Conservation (phyloP, 2,888 invertebrate genomes). For the Onthophagus sagittarius region DNA sequence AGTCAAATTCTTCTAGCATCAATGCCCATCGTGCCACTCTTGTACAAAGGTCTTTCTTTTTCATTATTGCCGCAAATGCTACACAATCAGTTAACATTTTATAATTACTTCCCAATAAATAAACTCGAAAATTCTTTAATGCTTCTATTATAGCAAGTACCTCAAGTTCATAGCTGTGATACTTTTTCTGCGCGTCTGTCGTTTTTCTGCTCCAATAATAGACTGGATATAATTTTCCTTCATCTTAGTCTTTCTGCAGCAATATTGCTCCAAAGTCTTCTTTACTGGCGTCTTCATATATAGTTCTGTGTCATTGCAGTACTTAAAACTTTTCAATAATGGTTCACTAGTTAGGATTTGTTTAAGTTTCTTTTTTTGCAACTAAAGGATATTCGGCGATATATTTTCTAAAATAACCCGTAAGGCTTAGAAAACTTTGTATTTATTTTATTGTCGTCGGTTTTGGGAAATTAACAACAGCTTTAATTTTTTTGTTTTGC, state of each 20-base stretch:
- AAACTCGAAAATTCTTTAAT: too few relatives aligned
- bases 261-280: slow-evolving; percentile 34
- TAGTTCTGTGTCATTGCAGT: slow-evolving; percentile 25
- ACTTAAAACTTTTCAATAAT: slow-evolving; percentile 26
- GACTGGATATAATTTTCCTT: slow-evolving; percentile 34
- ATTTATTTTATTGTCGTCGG: slow-evolving; percentile 32
- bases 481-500: slow-evolving; percentile 28
- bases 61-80: too few relatives aligned
- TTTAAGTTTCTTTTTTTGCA: slow-evolving; percentile 23
- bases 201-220: too few relatives aligned
- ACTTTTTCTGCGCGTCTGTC: too few relatives aligned
- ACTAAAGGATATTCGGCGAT: slow-evolving; percentile 5
- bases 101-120: too few relatives aligned
- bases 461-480: slow-evolving; percentile 31
- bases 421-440: slow-evolving; percentile 36
- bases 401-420: too few relatives aligned
- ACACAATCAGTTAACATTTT: too few relatives aligned
- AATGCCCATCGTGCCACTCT: too few relatives aligned
- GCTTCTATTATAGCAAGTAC: too few relatives aligned
- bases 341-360: slow-evolving; percentile 23
- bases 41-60: too few relatives aligned
- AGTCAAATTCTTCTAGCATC: too few relatives aligned
- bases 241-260: slow-evolving; percentile 30
- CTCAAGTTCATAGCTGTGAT: too few relatives aligned
- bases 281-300: slow-evolving; percentile 34